These are phyloP conservation scores for Cryptocheilus praepositus DNA, from an alignment of 2,888 invertebrate species.

Conservation along the genomic window DNA sequence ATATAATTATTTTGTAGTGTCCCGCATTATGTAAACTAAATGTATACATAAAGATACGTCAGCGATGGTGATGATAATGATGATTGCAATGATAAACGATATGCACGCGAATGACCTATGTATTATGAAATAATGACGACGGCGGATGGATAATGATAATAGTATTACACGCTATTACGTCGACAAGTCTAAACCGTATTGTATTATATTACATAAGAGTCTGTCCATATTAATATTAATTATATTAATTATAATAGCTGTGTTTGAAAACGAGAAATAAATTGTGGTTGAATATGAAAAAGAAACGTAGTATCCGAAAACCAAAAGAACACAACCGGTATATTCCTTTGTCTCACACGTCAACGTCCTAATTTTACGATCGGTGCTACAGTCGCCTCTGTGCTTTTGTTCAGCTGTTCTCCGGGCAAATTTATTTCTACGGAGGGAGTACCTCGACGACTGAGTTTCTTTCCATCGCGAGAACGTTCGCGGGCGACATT, in stretches of 20 bases:
- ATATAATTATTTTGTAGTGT: conserved; percentile 74
- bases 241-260: conserved; percentile 75
- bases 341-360: conserved; percentile 4
- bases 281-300: conserved; percentile 75
- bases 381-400: too few relatives aligned
- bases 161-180: conserved; percentile 74
- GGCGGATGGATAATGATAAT: conserved; percentile 71
- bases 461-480: too few relatives aligned
- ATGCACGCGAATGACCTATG: conserved; percentile 61
- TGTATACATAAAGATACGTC: conserved; percentile 62
- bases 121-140: conserved; percentile 67
- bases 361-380: too few relatives aligned
- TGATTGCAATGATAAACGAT: conserved; percentile 57
- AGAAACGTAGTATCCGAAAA: conserved; percentile 4
- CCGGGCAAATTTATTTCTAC: too few relatives aligned
- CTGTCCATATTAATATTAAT: conserved; percentile 75
- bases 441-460: too few relatives aligned
- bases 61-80: conserved; percentile 37
- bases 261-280: conserved; percentile 76
- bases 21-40: conserved; percentile 73
- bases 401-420: too few relatives aligned
- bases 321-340: conserved; percentile 6
- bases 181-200: conserved; percentile 74
- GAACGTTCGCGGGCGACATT: too few relatives aligned
- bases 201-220: conserved; percentile 75